Conservation (phyloP, 2,113 vertebrate species). For the Arizona elegans region DNA sequence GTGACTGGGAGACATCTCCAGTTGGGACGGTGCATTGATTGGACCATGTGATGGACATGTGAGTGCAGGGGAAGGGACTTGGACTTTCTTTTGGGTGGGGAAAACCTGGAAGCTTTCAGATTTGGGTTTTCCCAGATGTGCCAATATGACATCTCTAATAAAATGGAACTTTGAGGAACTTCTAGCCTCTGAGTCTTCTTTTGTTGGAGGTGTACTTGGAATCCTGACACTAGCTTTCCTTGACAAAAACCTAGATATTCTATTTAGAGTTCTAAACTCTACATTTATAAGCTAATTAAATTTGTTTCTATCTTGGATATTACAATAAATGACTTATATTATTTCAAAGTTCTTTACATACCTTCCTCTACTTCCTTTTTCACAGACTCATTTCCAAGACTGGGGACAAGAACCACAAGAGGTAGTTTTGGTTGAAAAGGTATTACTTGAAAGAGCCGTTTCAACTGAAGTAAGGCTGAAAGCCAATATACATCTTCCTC, state of each 20-base stretch:
- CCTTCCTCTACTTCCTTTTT: constrained; percentile 70
- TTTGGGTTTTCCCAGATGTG: too few species aligned
- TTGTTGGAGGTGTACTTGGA: too few species aligned
- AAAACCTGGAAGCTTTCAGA: too few species aligned
- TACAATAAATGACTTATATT: neutral
- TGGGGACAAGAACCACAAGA: constrained; percentile 79
- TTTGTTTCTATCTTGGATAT: neutral
- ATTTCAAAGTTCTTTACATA: constrained; percentile 28
- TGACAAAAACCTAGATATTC: neutral
- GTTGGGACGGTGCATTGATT: too few species aligned
- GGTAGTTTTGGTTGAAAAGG: constrained; percentile 81
- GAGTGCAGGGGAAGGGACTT: too few species aligned
- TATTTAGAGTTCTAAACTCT: neutral
- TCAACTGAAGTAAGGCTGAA: constrained; percentile 85
- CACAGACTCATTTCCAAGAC: constrained; percentile 21
- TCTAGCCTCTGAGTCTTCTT: too few species aligned
- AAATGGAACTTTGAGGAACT: too few species aligned
- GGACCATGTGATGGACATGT: too few species aligned
- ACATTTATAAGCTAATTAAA: neutral
- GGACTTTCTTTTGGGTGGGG: too few species aligned
- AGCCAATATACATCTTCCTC: constrained; percentile 83
- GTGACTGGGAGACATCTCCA: too few species aligned
- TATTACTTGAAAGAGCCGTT: constrained; percentile 86
- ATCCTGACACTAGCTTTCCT: neutral
- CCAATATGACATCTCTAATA: too few species aligned